Conservation (phyloP, 2,888 invertebrate species). For the Heliconius charithonia region DNA sequence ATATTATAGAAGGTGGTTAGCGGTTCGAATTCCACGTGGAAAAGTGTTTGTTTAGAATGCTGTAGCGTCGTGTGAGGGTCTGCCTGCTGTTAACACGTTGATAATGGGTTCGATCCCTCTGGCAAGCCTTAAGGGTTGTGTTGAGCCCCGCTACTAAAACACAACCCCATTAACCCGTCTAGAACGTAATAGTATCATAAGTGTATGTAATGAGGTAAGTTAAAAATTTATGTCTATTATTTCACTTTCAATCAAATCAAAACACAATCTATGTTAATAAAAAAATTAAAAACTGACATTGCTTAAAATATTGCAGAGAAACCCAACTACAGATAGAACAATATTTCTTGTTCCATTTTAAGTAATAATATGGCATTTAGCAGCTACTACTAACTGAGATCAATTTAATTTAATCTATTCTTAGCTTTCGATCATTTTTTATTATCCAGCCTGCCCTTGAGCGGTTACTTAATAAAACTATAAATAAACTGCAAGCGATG, state of each 20-base stretch:
- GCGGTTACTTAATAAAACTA: constrained; percentile 3
- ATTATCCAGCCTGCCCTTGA: constrained; percentile 17
- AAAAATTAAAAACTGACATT: too few species aligned
- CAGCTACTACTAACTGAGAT: not conserved
- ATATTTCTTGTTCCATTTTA: not conserved
- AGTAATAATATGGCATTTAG: constrained; percentile 9
- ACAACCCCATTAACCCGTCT: too few species aligned
- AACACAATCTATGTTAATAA: too few species aligned
- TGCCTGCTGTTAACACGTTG: not conserved
- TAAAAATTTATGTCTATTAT: too few species aligned
- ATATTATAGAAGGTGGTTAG: not conserved
- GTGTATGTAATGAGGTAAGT: too few species aligned
- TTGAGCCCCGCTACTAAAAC: not conserved
- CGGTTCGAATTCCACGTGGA: too few species aligned
- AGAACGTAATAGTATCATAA: too few species aligned
- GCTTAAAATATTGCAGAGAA: not conserved
- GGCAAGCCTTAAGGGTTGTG: not conserved
- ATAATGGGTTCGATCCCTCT: not conserved
- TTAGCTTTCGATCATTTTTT: constrained; percentile 18
- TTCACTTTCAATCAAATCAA: too few species aligned
- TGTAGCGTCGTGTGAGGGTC: too few species aligned
- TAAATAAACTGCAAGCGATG: not conserved
- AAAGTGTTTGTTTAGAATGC: too few species aligned
- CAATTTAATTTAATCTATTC: constrained; percentile 19
- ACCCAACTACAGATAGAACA: not conserved